Conservation (phyloP, 2,888 invertebrate species). For the Tyria jacobaeae region DNA sequence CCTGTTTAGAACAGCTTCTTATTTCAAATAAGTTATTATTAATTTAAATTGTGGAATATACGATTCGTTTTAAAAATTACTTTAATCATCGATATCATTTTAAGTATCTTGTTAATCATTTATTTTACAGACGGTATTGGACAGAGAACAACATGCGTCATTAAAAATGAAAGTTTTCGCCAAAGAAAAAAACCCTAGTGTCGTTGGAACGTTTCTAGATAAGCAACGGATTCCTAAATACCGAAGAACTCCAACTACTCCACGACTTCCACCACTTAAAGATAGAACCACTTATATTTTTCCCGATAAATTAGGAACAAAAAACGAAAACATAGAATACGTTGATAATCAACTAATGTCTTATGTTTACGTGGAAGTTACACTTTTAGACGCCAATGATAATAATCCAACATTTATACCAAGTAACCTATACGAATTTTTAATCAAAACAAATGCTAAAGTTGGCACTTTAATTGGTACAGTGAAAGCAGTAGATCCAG, state of each 20-base stretch:
- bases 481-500: constrained; percentile 93
- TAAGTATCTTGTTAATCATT: background rate
- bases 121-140: constrained; percentile 88
- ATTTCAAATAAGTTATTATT: background rate
- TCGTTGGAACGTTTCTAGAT: constrained; percentile 85
- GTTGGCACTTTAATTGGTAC: constrained; percentile 92
- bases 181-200: constrained; percentile 90
- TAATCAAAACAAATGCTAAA: constrained; percentile 89
- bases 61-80: too few species aligned
- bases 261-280: constrained; percentile 57
- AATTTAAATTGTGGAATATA: background rate
- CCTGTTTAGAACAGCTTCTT: too few species aligned
- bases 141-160: constrained; percentile 91
- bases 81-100: too few species aligned
- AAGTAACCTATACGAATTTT: constrained; percentile 93
- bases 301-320: constrained; percentile 77
- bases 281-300: constrained; percentile 82
- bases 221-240: constrained; percentile 77
- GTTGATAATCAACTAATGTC: constrained; percentile 81
- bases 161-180: constrained; percentile 92
- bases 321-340: constrained; percentile 77
- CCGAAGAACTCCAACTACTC: constrained; percentile 66
- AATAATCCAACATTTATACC: constrained; percentile 95
- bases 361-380: constrained; percentile 92
- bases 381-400: constrained; percentile 95